Evolutionary conservation across 2,797 vertebrate species (phyloP).

Genomic region (Peromyscus eremicus): DNA sequence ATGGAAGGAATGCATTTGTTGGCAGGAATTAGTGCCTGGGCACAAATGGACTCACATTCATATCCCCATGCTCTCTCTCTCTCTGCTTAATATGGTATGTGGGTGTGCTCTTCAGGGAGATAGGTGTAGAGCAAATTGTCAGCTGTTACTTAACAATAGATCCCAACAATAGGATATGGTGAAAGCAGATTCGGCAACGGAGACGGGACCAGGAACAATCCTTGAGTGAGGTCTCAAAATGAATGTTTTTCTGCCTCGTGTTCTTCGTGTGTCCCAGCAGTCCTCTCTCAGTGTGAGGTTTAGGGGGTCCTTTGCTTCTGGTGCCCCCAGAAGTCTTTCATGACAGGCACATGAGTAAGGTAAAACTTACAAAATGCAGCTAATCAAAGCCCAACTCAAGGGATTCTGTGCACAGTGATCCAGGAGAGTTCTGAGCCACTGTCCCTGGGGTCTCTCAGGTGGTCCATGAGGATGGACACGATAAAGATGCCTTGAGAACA

Average conservation of each 20-base stretch:
- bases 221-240: background rate
- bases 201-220: background rate
- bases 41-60: conserved; percentile 82
- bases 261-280: background rate
- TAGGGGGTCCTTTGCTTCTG: background rate
- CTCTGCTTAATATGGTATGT: background rate
- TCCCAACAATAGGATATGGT: background rate
- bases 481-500: background rate
- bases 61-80: background rate
- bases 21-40: conserved; percentile 83
- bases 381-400: background rate
- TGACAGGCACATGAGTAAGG: background rate
- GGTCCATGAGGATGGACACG: background rate
- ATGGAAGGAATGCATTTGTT: conserved; percentile 89
- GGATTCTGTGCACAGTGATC: background rate
- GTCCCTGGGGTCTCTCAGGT: background rate
- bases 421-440: background rate
- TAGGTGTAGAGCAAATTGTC: background rate
- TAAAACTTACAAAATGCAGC: background rate
- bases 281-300: background rate
- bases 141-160: conserved; percentile 32
- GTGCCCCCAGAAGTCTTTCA: conserved; percentile 8
- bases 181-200: background rate
- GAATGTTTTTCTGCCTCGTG: background rate
- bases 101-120: background rate